Evolutionary conservation across 2,797 vertebrate genomes (phyloP), one percentile per base, ranked within the genome.

Genomic region (Zenarchopterus dispar): DNA sequence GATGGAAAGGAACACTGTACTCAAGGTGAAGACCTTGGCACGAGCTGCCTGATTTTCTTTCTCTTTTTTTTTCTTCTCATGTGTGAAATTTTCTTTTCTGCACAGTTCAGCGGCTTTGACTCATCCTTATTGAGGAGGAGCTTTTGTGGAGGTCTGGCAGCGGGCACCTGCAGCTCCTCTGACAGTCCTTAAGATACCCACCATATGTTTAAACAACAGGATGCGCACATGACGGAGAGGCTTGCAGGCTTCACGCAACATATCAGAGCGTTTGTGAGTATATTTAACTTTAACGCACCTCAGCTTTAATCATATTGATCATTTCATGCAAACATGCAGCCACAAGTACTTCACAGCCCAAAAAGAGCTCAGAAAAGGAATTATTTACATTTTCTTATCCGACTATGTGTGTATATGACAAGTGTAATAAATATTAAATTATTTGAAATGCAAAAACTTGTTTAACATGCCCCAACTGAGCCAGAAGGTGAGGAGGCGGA

Each of bases 11-110:
- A 82, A 78, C 53, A 58, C 58, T 57, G 48, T 17, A 70, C 63
- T 68, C 28, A 69, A 78, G 78, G 82, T 77, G 77, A 67, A 77
- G 72, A 70, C 74, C 66, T 73, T 49, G 63, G 62, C 69, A 64
- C 51, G 52, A 70, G 46, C 66, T n/a, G 53, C 23, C 46, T 45
- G 55, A 0, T 71, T 71, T 59, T 28, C 28, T 28, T 67, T 63
- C 77, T 80, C 79, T 84, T 8, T 56, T 71, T 45, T 73, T 77
- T 78, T 78, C 53, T 67, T n/a, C 77, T 80, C 79, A 59, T 56
- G 82, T 85, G 81, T 77, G 71, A 75, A 77, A 81, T 84, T 8
- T 56, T 71, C 48, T 73, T 77, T 78, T 78, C 53, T 67, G 78
- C 59, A 67, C 65, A 62, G 62, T 81, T 81, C 78, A 77, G 69